Conservation (phyloP, 2,113 vertebrate species). For the Chaenogobius annularis region DNA sequence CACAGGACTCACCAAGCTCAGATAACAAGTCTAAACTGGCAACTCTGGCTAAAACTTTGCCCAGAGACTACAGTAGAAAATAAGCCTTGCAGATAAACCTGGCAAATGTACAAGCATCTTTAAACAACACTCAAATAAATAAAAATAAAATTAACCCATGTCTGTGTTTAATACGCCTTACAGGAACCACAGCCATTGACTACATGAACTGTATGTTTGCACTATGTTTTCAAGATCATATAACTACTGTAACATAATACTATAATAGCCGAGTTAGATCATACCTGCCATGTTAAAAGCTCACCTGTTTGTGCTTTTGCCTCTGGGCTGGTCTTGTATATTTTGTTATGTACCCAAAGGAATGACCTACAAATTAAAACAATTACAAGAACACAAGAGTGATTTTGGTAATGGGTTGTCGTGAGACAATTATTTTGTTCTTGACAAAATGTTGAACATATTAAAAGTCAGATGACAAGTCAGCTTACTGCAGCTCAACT, state of each 20-base stretch:
- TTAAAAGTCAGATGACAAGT: slow-evolving; percentile 35
- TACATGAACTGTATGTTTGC: neutral
- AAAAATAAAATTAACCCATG: neutral
- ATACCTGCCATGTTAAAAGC: neutral
- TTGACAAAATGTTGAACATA: neutral
- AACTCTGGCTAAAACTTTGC: no score
- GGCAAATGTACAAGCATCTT: no score
- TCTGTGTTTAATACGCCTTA: neutral
- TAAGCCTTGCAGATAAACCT: no score
- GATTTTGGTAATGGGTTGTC: neutral
- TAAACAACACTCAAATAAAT: no score
- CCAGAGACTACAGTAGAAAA: no score
- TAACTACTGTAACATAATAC: neutral
- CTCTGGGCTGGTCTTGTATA: neutral
- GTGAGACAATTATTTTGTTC: neutral
- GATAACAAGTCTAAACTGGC: slow-evolving; percentile 15
- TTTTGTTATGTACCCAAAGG: slow-evolving; percentile 28
- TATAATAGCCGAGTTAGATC: neutral
- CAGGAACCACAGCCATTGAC: no score
- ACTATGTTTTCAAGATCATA: neutral
- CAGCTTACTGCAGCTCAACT: slow-evolving; percentile 7
- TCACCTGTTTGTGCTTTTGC: neutral
- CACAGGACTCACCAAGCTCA: neutral
- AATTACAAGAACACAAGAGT: neutral
- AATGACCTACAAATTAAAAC: slow-evolving; percentile 7